Base-by-base conservation (phyloP, 2,113 vertebrate species). In the Danionella cerebrum region DNA sequence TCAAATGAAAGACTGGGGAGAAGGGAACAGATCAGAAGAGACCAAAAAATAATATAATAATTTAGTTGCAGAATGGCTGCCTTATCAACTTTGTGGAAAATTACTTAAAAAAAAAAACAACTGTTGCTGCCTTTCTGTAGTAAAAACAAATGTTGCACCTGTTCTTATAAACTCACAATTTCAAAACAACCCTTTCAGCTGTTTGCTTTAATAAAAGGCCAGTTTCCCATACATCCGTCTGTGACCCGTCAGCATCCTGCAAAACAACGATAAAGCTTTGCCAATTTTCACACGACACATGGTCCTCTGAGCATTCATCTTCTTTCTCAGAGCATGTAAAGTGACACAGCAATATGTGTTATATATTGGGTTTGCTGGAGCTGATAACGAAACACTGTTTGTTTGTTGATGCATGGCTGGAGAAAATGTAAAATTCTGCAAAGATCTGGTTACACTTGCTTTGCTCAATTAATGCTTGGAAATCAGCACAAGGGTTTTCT, bases 101-200 rank as follows among this genome's bases (percentile, higher is more conserved):
- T n/a, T n/a, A n/a, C n/a, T n/a, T n/a, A n/a, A n/a, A 33, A 33
- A 51, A 8, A 51, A 6, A 27, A n/a, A 27, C 47, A 8, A 27
- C 27, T 44, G 19, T 44, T 16, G 22, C 3, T 5, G 47, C 27
- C 35, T 69, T 51, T 21, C 25, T 53, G 48, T 21, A 74, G 63
- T 47, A 65, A 33, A 76, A 44, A 68, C 25, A 25, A 22, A 21
- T 13, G 8, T 3, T 36, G 11, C 52, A 53, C 54, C 68, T 69
- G 69, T 31, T 70, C 65, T 76, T 57, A 77, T 29, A 70, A 27
- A 31, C 14, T 21, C 25, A 29, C 39, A 57, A 57, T 13, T 19
- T 35, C 54, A 24, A 7, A 42, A 51, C 31, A 38, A 31, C 11
- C 14, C 54, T 66, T 67, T 3, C 14, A 8, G 52, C 21, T 21